Conservation (phyloP, 2,797 vertebrate genomes). For the Scleropages formosus region DNA sequence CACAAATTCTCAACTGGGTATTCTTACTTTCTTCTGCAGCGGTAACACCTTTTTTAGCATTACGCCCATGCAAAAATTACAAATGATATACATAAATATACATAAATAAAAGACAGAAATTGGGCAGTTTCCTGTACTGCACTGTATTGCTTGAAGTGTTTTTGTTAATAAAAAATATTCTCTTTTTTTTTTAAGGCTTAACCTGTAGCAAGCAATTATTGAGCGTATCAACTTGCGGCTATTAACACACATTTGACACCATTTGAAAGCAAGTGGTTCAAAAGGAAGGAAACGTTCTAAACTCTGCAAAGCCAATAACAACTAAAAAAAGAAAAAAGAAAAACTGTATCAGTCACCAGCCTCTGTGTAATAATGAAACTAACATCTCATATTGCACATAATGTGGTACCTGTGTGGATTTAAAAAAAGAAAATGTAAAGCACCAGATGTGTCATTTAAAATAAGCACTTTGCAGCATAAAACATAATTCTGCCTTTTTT, state of each 20-base stretch:
- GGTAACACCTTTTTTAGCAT: no score
- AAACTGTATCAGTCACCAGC: slow-evolving; percentile 6
- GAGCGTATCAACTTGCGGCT: slow-evolving; percentile 4
- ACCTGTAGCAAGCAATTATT: slow-evolving; percentile 7
- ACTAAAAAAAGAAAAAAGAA: slow-evolving; percentile 27
- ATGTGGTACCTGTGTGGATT: slow-evolving; percentile 3
- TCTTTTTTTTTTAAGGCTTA: neutral
- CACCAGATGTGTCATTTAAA: neutral
- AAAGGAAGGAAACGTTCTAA: slow-evolving; percentile 35
- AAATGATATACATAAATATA: neutral
- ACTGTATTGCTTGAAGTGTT: no score
- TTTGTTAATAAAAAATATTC: neutral
- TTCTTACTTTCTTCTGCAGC: no score
- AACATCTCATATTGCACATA: slow-evolving; percentile 21
- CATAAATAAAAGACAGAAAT: no score
- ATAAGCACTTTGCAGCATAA: neutral
- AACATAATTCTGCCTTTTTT: slow-evolving; percentile 3
- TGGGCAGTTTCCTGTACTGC: neutral
- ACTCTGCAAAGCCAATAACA: slow-evolving; percentile 25
- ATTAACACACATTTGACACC: slow-evolving; percentile 10
- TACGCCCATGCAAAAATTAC: neutral
- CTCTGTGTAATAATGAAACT: slow-evolving; percentile 27
- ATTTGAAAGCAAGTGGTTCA: slow-evolving; percentile 30
- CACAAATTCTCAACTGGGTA: no score
- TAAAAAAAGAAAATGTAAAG: slow-evolving; percentile 2